Evolutionary conservation across 35 echinoderm and acorn worm species (phyloP).

Genomic region (Holothuria glaberrima): DNA sequence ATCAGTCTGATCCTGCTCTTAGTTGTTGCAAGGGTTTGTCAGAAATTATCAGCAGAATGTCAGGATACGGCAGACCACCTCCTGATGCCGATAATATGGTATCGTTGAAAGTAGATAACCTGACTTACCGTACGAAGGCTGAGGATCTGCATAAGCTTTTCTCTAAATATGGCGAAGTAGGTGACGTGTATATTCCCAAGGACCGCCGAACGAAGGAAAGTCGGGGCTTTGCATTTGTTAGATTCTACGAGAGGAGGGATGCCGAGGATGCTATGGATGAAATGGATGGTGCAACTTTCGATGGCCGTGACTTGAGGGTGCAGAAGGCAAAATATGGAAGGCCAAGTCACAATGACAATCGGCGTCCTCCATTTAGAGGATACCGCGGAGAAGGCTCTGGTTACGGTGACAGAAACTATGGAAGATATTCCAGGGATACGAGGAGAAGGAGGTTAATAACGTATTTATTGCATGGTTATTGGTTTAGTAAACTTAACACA

Average conservation of each 20-base stretch:
- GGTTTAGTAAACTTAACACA: no score
- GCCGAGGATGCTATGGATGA: constrained; percentile 98
- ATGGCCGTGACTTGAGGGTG: constrained; percentile 89
- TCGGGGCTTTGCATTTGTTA: constrained; percentile 91
- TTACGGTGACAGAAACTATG: constrained; percentile 56
- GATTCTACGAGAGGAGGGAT: constrained; percentile 86
- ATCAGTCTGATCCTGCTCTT: not conserved
- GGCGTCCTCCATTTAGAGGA: constrained; percentile 18
- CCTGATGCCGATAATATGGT: constrained; percentile 96
- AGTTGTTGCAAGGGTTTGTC: not conserved
- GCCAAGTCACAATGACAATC: constrained; percentile 36
- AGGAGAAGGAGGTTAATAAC: constrained; percentile 62
- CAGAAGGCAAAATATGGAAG: constrained; percentile 96
- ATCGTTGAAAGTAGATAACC: constrained; percentile 94
- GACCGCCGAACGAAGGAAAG: constrained; percentile 82
- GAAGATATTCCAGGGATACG: constrained; percentile 55
- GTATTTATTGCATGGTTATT: not conserved
- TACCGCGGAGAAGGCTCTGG: constrained; percentile 20
- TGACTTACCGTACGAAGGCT: constrained; percentile 83
- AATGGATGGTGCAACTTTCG: constrained; percentile 78
- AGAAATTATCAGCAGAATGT: not conserved
- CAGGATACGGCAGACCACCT: constrained; percentile 76
- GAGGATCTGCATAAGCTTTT: constrained; percentile 80
- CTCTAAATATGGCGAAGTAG: constrained; percentile 93
- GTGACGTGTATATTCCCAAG: constrained; percentile 97